A percentile compares a stretch with the other conserved stretches of the same genome.
phyloP scores from a whole-genome alignment of 2,888 invertebrate genomes.

The Clanis bilineata region DNA sequence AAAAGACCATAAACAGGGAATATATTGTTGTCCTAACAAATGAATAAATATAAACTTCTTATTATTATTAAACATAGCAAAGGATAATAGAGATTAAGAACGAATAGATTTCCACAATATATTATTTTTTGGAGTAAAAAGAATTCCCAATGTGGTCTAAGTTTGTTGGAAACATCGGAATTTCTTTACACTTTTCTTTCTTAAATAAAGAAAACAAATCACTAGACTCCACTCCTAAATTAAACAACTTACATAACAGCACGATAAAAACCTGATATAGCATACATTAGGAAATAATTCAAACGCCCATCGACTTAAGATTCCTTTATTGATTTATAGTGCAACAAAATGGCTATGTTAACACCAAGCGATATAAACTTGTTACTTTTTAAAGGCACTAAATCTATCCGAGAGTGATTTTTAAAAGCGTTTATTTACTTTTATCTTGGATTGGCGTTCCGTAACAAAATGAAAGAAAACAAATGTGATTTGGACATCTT shows the following conservation, averaged over 20 bases:
- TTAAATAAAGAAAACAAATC: no score
- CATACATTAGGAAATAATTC: neutral
- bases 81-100: no score
- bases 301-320: neutral
- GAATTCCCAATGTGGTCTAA: no score
- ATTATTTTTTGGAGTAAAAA: no score
- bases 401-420: constrained; percentile 8
- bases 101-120: no score
- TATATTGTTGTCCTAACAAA: no score
- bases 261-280: neutral
- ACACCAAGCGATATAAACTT: neutral
- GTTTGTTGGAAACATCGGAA: no score
- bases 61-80: no score
- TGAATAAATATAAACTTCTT: no score
- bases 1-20: no score
- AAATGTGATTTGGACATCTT: neutral
- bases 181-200: no score
- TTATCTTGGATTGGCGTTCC: constrained; percentile 7
- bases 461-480: constrained; percentile 1
- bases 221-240: no score
- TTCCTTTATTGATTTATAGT: constrained; percentile 7
- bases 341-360: constrained; percentile 9
- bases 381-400: constrained; percentile 11
- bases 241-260: neutral
- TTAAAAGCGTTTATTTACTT: constrained; percentile 7